Base-by-base conservation (phyloP, 1,140 invertebrate genomes). In the Patella vulgata region DNA sequence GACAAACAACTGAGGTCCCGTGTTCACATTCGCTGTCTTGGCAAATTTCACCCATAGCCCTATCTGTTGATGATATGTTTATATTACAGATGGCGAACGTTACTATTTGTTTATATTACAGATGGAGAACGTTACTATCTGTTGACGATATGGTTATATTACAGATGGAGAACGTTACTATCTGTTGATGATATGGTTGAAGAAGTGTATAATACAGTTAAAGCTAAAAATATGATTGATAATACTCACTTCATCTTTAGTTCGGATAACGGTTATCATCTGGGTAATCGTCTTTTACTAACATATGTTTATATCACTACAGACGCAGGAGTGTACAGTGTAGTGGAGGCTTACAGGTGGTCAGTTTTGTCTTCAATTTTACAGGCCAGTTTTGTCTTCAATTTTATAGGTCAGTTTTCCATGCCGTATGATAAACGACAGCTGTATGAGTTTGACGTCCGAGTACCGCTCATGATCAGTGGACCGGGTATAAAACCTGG, bases 221-320 rank as follows among this genome's bases (percentile, higher is more conserved):
- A 88, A 42, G 66, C 80, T 3, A 77, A 84, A 17, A 75, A 86
- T 9, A 33, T 89, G 1, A 74, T 93, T 6, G 81, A 91, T 4
- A 87, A 92, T 68, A 95, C 93, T 3, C 93, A 91, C 75, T 76
- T 95, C 1, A 89, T 95, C 46, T 93, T 90, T 71, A 91, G 92
- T 0, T 94, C 93, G 0, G 93, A 96, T 79, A 94, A 95, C 85
- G 93, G 93, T 48, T 95, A 90, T 83, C 93, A 96, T 84, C 85
- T 95, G 73, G 92, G 91, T 81, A 84, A 82, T 75, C 81, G n/a
- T 8, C 43, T n/a, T 40, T 12, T 14, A 12, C 12, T n/a, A n/a
- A 40, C 39, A 12, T 14, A 14, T 40, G 12, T n/a, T 40, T 40
- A n/a, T 40, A 12, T 12, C 12, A 14, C 42, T 43, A 21, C 42